phyloP scores from a whole-genome alignment of 2,113 vertebrate genomes.

The Spea multiplicata region DNA sequence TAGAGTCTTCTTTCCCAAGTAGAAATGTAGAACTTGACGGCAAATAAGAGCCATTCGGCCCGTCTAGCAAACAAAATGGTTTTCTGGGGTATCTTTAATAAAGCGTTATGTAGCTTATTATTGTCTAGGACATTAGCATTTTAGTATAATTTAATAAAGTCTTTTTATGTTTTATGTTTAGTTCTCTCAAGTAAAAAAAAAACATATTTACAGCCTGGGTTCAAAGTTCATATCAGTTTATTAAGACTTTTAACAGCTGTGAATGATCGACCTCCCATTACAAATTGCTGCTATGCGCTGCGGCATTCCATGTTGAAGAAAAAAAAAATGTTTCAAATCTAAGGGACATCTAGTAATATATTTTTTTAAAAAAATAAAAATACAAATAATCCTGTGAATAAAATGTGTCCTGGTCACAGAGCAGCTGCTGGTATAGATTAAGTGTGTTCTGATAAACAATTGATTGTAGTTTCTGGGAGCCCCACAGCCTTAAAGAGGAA shows the following conservation, averaged over 20 bases:
- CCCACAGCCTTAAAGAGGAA: no score
- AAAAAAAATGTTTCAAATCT: background rate
- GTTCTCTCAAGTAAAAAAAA: no score
- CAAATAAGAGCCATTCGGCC: no score
- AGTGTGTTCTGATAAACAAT: background rate
- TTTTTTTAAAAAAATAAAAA: background rate
- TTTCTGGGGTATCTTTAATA: no score
- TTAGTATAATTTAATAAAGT: background rate
- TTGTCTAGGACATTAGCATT: no score
- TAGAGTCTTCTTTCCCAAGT: no score
- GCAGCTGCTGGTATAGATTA: background rate
- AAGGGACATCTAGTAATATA: constrained; percentile 38
- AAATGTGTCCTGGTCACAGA: background rate
- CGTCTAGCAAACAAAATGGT: no score
- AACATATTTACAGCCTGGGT: background rate
- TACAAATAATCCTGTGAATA: constrained; percentile 38
- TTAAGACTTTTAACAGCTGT: background rate
- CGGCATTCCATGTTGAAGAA: constrained; percentile 14
- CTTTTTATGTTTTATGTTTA: no score
- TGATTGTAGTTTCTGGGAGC: no score
- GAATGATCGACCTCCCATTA: background rate
- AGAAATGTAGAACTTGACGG: no score
- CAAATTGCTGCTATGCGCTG: background rate
- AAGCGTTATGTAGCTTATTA: no score
- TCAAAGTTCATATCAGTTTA: background rate